Conservation (phyloP, 2,113 vertebrate species). For the Tiliqua scincoides region DNA sequence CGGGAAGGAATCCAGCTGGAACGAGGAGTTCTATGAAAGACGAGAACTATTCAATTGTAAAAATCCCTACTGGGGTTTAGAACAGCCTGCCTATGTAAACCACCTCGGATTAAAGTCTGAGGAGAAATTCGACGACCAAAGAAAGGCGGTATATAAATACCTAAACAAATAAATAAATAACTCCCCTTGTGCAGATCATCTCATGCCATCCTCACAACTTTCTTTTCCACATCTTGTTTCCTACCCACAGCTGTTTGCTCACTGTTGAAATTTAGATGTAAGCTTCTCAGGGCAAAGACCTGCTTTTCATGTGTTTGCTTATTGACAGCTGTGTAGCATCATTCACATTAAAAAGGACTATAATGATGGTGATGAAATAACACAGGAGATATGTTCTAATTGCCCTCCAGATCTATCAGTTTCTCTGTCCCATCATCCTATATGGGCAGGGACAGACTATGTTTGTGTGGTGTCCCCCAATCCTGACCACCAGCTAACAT, state of each 20-base stretch:
- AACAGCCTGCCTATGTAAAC: too few relatives aligned
- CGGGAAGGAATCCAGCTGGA: too few relatives aligned
- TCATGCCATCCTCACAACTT: too few relatives aligned
- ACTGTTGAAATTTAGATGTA: background rate
- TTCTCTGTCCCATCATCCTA: background rate
- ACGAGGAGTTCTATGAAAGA: too few relatives aligned
- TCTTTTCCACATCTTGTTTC: background rate
- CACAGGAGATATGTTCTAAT: background rate
- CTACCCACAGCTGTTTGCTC: background rate
- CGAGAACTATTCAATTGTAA: too few relatives aligned
- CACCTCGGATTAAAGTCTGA: too few relatives aligned
- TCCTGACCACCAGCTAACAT: too few relatives aligned
- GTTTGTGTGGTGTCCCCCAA: background rate
- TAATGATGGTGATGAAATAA: background rate
- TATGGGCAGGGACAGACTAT: background rate
- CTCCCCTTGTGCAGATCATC: too few relatives aligned
- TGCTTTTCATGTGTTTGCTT: background rate
- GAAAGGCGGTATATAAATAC: too few relatives aligned
- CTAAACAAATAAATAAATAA: too few relatives aligned
- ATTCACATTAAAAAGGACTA: background rate
- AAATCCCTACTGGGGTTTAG: too few relatives aligned
- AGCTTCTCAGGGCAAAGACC: background rate
- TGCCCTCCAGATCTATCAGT: background rate
- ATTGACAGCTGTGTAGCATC: background rate
- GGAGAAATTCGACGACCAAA: too few relatives aligned